A percentile compares a stretch with the other conserved stretches of the same genome.
These are phyloP conservation scores for Pangasius macronema DNA, from an alignment of 2,797 vertebrate genomes.

Conservation along the genomic window DNA sequence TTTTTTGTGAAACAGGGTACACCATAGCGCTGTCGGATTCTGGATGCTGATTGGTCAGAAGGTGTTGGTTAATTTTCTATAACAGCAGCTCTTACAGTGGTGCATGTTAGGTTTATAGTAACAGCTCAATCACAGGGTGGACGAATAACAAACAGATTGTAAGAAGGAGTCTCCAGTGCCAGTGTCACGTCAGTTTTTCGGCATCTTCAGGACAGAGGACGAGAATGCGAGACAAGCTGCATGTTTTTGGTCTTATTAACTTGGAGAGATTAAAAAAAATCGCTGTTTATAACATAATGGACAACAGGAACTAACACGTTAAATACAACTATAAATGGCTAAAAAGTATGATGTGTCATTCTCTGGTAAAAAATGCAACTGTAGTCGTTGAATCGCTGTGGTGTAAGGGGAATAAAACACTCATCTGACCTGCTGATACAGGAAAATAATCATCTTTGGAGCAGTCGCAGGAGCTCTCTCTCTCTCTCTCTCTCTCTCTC, in stretches of 20 bases:
- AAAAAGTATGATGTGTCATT: no score
- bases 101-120: not conserved
- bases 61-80: no score
- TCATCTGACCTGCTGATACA: not conserved
- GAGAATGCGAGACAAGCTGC: no score
- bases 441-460: not conserved
- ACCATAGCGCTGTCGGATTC: not conserved
- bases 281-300: not conserved
- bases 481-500: no score
- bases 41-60: not conserved
- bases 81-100: not conserved
- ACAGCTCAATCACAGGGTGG: not conserved
- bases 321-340: not conserved
- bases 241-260: not conserved
- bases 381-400: not conserved
- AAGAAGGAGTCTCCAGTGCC: not conserved
- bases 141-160: no score
- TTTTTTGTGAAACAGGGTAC: not conserved
- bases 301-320: not conserved
- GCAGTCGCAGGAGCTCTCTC: not conserved
- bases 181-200: not conserved
- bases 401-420: not conserved
- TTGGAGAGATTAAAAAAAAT: not conserved
- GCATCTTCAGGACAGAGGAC: not conserved
- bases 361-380: not conserved